Base-by-base conservation (phyloP, 53 echinoderm and acorn worm genomes). In the Apostichopus leukothele region DNA sequence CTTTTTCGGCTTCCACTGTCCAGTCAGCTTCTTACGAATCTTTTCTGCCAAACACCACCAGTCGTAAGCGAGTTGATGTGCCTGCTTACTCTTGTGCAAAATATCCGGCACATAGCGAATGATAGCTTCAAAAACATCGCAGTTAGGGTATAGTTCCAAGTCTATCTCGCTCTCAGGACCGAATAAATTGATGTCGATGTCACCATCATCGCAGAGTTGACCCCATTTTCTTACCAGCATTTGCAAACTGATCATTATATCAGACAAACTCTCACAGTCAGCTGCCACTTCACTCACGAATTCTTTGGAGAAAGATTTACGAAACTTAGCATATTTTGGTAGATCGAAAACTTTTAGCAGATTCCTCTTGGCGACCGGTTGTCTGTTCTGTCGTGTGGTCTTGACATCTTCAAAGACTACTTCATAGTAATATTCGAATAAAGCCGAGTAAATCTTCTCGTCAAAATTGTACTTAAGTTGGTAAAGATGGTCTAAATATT, bases 21-120 rank as follows among this genome's bases (percentile, higher is more conserved):
- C 93, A 16, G 84, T 78, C 9, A 96, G 76, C 71, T 90, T 90
- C 21, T 92, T 93, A 18, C 94, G 88, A 52, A 98, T 94, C 86
- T 90, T 93, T 60, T 96, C 98, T 6, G 98, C 91, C n/a, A 91
- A 91, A 51, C 90, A 93, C 98, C 98, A 98, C 98, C 98, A 98
- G 23, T 79, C 89, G 67, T 77, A 90, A 9, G 95, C 93, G 25
- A 98, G 89, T 21, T 88, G 88, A n/a, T 91, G 86, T 19, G 93
- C 91, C 52, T 78, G 80, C 13, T 88, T 81, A 67, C 86, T 93
- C 84, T 98, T 98, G 66, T 83, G 79, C 25, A 98, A 79, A 76
- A 98, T 81, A 77, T 98, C 98, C 1, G 98, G 98, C 53, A 95
- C 90, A 13, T 96, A 86, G 76, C 94, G 79, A 5, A 98, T 75